Percentiles rank a stretch among this genome's conserved stretches.
Conservation (phyloP, 2,113 vertebrate genomes). For the Chauna torquata region DNA sequence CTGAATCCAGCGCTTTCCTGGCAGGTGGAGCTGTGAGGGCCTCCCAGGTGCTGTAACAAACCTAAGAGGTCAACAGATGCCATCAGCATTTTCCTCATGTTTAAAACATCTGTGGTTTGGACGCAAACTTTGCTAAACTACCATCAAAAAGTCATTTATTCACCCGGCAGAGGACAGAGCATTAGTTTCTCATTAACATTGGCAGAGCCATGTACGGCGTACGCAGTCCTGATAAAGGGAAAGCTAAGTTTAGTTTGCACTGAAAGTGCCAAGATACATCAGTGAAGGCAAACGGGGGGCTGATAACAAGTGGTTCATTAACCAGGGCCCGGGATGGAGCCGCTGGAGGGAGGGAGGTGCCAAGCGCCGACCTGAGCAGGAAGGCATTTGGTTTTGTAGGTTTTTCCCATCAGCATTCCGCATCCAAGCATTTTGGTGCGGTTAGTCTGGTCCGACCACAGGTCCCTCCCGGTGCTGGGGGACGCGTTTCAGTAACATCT, state of each 20-base stretch:
- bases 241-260: neutral
- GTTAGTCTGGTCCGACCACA: neutral
- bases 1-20: neutral
- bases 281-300: neutral
- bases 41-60: neutral
- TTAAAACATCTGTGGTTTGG: rapidly evolving
- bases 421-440: neutral
- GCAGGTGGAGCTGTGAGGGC: neutral
- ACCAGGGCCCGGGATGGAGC: neutral
- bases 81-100: neutral
- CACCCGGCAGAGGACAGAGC: neutral
- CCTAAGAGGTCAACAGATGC: rapidly evolving
- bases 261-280: neutral
- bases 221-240: neutral
- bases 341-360: neutral
- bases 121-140: neutral
- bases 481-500: neutral
- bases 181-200: neutral
- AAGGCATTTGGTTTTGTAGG: rapidly evolving
- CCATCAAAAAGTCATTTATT: neutral
- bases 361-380: neutral
- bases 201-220: rapidly evolving
- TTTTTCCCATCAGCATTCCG: neutral
- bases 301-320: neutral
- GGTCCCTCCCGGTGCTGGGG: neutral